Conservation (phyloP, 2,888 invertebrate genomes). For the Andricus curvator region DNA sequence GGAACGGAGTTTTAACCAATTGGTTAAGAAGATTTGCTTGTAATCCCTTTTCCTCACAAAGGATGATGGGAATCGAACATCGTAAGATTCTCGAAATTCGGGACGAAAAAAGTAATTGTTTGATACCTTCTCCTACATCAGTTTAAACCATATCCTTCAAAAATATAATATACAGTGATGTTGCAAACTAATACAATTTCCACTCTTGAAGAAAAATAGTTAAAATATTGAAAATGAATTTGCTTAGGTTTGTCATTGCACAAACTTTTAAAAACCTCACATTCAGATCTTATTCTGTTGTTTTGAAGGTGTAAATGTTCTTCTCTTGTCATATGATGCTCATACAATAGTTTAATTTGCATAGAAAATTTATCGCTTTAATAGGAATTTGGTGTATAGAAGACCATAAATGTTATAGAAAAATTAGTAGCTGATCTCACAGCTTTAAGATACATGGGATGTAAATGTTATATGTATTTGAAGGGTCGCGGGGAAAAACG, state of each 20-base stretch:
- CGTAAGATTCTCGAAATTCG: not conserved
- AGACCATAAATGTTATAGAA: not conserved
- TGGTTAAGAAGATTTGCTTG: conserved; percentile 1
- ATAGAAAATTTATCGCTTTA: not conserved
- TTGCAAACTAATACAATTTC: not conserved
- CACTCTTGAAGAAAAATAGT: not conserved
- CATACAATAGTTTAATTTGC: not conserved
- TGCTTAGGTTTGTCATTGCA: too few species aligned
- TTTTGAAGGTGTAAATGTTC: not conserved
- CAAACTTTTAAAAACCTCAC: not conserved
- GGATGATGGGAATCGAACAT: too few species aligned
- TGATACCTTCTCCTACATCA: not conserved
- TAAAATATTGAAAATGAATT: too few species aligned
- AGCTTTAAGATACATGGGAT: not conserved
- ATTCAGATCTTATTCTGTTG: not conserved
- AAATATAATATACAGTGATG: not conserved
- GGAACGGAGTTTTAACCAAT: not conserved
- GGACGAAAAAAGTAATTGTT: not conserved
- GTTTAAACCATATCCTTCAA: not conserved
- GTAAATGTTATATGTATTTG: not conserved
- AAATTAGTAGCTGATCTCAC: not conserved
- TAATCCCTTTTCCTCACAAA: not conserved
- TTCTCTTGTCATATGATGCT: not conserved
- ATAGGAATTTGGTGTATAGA: not conserved
- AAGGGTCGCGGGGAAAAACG: too few species aligned